Evolutionary conservation across 1,140 invertebrate genomes (phyloP), one percentile per base, ranked within the genome.

Genomic region (Zaprionus africanus): DNA sequence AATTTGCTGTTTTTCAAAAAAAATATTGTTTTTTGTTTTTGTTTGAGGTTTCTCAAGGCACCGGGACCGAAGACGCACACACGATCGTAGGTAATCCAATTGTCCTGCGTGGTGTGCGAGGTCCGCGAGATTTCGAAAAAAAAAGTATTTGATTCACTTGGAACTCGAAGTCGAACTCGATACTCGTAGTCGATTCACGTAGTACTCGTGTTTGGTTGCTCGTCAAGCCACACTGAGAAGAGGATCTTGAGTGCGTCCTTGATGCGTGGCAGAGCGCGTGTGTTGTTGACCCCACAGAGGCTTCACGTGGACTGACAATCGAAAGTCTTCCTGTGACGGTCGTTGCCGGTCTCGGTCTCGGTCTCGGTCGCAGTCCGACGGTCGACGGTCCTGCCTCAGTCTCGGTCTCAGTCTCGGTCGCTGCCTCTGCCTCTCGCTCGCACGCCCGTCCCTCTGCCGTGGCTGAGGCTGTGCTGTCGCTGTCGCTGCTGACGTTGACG

Each of bases 231-330:
- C 62, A 70, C 64, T 34, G 31, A 34, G 31, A 34, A 58, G 70
- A 79, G 59, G 78, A 74, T 76, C 70, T 72, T 49, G 54, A 74
- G 67, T 67, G 75, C 74, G 72, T 80, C 75, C 70, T 72, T 51
- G 36, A 53, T 69, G n/a, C 43, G 34, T 54, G 79, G 79, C 79
- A 76, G 79, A 86, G 83, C 83, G 83, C 69, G 85, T 90, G 76
- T 90, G 85, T 90, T 92, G 91, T 92, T 92, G 91, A 92, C 91
- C 91, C 91, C 91, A 87, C 91, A 92, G 85, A 90, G 91, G 86
- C 85, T 92, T 87, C 82, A 87, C 85, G 91, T 92, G 91, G 88
- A 92, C 91, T 92, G 91, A 92, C 82, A 87, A 76, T 76, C 78
- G 66, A 78, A 79, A 79, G 80, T 83, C 83, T 91, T 90, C 86